Evolutionary conservation across 2,113 vertebrate species (phyloP).

Genomic region (Telmatochromis sp.): DNA sequence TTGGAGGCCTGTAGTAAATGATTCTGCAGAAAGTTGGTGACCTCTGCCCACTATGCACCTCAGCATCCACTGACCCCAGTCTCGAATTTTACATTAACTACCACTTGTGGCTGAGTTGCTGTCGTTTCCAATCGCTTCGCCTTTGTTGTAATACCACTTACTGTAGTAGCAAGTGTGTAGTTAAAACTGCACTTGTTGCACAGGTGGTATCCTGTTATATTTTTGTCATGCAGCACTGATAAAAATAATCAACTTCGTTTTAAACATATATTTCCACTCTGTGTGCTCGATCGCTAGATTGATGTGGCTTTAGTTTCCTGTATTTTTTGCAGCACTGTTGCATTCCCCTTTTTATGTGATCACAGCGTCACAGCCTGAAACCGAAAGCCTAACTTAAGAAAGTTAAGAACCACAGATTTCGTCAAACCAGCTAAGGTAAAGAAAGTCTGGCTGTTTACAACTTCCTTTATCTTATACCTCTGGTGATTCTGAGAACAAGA

Average conservation of each 20-base stretch:
- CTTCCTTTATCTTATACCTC: neutral
- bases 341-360: neutral
- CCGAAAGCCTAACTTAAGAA: neutral
- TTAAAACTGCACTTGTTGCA: neutral
- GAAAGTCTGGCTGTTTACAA: neutral
- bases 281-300: neutral
- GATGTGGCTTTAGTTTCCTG: neutral
- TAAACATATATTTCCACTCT: neutral
- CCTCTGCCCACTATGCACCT: neutral
- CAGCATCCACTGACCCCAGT: neutral
- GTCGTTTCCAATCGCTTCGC: neutral
- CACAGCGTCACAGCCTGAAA: neutral
- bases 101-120: neutral
- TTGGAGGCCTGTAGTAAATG: neutral
- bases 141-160: neutral
- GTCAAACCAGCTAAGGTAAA: neutral
- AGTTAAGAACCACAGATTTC: neutral
- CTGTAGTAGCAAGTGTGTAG: neutral
- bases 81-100: neutral
- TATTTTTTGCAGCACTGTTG: neutral
- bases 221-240: neutral
- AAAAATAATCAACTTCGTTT: neutral
- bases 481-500: neutral
- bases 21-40: neutral
- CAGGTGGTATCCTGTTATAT: neutral